A percentile compares a stretch with the other conserved stretches of the same genome.
phyloP scores from a whole-genome alignment of 2,888 invertebrate genomes.

The Congeria kusceri region DNA sequence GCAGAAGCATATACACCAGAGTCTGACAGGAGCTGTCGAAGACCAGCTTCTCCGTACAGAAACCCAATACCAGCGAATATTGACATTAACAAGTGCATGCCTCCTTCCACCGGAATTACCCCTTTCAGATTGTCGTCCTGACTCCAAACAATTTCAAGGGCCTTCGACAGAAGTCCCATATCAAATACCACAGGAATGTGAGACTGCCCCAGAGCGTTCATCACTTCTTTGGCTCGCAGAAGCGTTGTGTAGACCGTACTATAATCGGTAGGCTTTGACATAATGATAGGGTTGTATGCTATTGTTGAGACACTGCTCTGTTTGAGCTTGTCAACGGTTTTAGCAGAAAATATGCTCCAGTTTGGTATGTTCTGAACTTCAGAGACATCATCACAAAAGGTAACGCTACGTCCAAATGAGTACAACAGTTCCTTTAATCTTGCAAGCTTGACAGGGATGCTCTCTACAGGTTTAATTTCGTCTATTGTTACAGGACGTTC shows the following conservation, averaged over 20 bases:
- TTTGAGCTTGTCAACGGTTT: not conserved
- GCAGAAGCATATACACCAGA: slow-evolving; percentile 36
- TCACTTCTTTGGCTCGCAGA: slow-evolving; percentile 22
- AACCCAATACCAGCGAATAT: slow-evolving; percentile 23
- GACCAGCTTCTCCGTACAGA: slow-evolving; percentile 34
- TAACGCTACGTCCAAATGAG: not conserved
- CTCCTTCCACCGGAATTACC: slow-evolving; percentile 36
- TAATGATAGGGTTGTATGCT: slow-evolving; percentile 35
- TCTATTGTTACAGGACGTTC: not conserved
- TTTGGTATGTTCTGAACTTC: not conserved
- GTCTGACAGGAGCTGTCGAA: slow-evolving; percentile 21
- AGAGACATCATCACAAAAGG: not conserved
- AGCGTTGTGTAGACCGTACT: slow-evolving; percentile 32
- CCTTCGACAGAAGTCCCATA: slow-evolving; percentile 35
- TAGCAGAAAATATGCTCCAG: slow-evolving; percentile 16
- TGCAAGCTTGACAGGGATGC: not conserved
- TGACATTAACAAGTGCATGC: slow-evolving; percentile 47
- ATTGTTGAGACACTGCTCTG: not conserved
- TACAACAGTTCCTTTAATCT: slow-evolving; percentile 12
- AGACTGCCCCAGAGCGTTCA: slow-evolving; percentile 27
- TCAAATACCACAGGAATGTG: slow-evolving; percentile 32
- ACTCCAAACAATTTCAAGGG: slow-evolving; percentile 38
- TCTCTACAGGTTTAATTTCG: too few relatives aligned
- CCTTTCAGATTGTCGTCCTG: slow-evolving; percentile 12
- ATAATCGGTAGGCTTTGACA: slow-evolving; percentile 25